Base-by-base conservation (phyloP, 2,797 vertebrate species). In the Tarsius wallacei region DNA sequence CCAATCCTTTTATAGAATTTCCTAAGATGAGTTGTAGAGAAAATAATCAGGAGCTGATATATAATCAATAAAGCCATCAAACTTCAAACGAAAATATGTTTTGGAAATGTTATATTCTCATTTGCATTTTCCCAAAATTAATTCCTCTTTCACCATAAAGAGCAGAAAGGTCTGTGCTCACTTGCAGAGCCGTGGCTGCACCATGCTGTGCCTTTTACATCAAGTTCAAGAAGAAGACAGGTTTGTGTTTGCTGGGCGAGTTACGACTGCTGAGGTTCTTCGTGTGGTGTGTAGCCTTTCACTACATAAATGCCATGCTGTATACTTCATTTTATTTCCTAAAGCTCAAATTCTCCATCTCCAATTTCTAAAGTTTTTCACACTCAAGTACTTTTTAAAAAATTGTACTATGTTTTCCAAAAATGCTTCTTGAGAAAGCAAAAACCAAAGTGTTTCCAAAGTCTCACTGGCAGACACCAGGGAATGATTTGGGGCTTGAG, bases 391-490 rank as follows among this genome's bases (percentile, higher is more conserved):
- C 57, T 17, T 80, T 21, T 21, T 14, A 71, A 73, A 78, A 36
- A 63, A 66, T 51, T 6, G 0, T 17, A 71, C 11, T 42, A 7
- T 11, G 59, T 87, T 93, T 94, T 95, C 55, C 10, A 17, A 82
- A 94, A 93, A 76, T 78, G 61, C 31, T 91, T 95, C 77, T 10
- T 87, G 2, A 15, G 12, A 89, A 70, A 87, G 17, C 21, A 73
- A 77, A 90, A 66, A 28, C 11, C 61, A 78, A 81, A 85, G 74
- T 66, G 87, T 83, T 96, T 93, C 31, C 76, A 81, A 89, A 87
- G 13, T 57, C 42, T 80, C 71, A 6, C 33, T 82, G 7, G 24
- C 16, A 89, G 53, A 94, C 1, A 63, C 47, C 22, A 66, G 49
- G 31, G 24, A 31, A 87, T 47, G 26, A 42, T 55, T 47, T 82